These are phyloP conservation scores for Seriola aureovittata DNA, from an alignment of 2,113 vertebrate genomes.

Conservation along the genomic window DNA sequence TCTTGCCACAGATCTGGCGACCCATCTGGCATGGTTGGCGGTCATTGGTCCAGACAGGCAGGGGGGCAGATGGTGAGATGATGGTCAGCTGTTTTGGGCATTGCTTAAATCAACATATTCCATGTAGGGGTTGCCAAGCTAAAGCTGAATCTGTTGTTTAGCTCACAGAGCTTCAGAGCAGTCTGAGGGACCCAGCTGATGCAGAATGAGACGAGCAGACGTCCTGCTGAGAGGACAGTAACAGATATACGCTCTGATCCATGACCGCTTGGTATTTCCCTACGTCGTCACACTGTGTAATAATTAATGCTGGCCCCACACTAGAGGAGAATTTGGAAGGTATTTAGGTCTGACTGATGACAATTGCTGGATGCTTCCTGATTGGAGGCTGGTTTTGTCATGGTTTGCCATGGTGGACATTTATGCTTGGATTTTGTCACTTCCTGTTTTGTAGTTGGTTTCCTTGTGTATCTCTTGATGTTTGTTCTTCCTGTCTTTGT, in stretches of 20 bases:
- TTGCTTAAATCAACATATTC: slow-evolving; percentile 54
- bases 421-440: too few species aligned
- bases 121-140: slow-evolving; percentile 23
- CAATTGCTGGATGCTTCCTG: too few species aligned
- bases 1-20: slow-evolving; percentile 59
- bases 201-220: not conserved
- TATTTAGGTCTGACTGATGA: too few species aligned
- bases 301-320: too few species aligned
- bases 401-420: too few species aligned
- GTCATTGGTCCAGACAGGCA: slow-evolving; percentile 49
- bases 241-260: not conserved
- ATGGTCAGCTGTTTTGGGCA: slow-evolving; percentile 52
- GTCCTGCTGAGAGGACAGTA: not conserved
- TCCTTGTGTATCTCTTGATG: too few species aligned
- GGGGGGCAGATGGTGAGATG: slow-evolving; percentile 62
- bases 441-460: too few species aligned
- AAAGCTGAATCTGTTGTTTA: slow-evolving; percentile 53
- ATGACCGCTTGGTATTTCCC: not conserved
- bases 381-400: too few species aligned
- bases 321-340: too few species aligned
- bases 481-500: too few species aligned
- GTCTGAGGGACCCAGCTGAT: not conserved
- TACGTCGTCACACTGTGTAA: not conserved
- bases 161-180: not conserved
- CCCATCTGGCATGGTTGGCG: slow-evolving; percentile 62